Conservation (phyloP, 2,113 vertebrate species). For the Candoia aspera region DNA sequence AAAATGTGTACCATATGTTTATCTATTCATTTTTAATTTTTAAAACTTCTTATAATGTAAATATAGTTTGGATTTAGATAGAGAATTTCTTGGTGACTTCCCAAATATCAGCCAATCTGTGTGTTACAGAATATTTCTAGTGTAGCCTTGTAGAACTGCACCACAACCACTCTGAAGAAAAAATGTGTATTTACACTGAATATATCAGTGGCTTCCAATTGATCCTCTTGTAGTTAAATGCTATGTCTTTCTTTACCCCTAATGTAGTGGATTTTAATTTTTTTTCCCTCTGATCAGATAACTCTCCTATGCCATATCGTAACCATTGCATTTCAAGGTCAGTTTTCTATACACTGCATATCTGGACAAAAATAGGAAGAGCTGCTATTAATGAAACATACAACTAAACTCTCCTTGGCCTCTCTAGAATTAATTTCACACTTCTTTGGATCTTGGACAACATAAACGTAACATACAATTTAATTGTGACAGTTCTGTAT, state of each 20-base stretch:
- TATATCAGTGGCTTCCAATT: not conserved
- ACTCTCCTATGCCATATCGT: not conserved
- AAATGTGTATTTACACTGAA: not conserved
- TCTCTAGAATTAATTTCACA: not conserved
- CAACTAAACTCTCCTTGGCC: conserved; percentile 13
- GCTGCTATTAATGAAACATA: fast-evolving
- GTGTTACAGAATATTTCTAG: not conserved
- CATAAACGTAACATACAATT: conserved; percentile 12
- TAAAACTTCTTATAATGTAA: not conserved
- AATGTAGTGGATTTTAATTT: not conserved
- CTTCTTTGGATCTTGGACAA: not conserved
- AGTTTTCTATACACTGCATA: not conserved
- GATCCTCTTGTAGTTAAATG: not conserved
- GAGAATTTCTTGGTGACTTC: not conserved
- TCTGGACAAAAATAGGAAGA: not conserved
- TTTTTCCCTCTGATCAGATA: not conserved
- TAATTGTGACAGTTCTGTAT: not conserved
- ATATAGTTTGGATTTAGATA: not conserved
- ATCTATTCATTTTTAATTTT: not conserved
- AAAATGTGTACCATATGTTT: not conserved
- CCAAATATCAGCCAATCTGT: not conserved
- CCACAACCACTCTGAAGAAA: not conserved
- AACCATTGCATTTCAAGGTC: not conserved
- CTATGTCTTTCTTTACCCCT: not conserved
- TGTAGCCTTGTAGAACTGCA: not conserved